Evolutionary conservation across 2,797 vertebrate genomes (phyloP), one percentile per base, ranked within the genome.

Genomic region (Hyperoplus lanceolatus): DNA sequence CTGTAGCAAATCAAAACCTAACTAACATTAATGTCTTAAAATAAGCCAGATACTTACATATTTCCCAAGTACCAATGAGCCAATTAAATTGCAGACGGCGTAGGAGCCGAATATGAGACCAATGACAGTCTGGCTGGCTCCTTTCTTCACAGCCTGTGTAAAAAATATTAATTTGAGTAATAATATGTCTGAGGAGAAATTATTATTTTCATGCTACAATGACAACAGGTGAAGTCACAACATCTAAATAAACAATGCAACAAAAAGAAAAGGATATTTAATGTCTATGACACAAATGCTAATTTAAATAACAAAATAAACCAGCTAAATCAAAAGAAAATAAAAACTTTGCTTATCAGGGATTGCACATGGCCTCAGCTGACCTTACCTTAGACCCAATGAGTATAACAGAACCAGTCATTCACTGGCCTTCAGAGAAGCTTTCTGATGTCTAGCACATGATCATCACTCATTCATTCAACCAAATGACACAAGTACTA

Each of bases 41-140:
- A 5, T 0, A 5, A 39, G 16, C 4, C 4, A 7, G 5, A 29
- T 65, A 97, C 98, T 97, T 94, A 99, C 98, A 92, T 97, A 98
- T 94, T 94, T 97, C 66, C 98, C 98, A 88, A 98, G 67, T 75
- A 98, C 45, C 90, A 99, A 92, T 43, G 97, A 95, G 62, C 95
- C 50, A 70, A 96, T 72, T 82, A 99, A 90, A 80, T 97, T 95
- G 87, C 93, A 94, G 60, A 98, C 70, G 21, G 98, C 97, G 70
- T 96, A 99, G 87, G 96, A 97, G 73, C 98, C 98, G 83, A 99
- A 99, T 91, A 99, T 97, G 73, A 98, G 87, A 2, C 98, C 98
- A 51, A 97, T 91, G 41, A 96, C 4, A 0, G 97, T 96, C 80
- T 96, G 96, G 89, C 92, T 97, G 70, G 93, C 96, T 73, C 96